These are phyloP conservation scores for Acanthosepion pharaonis DNA, from an alignment of 2,888 invertebrate species.

Conservation along the genomic window DNA sequence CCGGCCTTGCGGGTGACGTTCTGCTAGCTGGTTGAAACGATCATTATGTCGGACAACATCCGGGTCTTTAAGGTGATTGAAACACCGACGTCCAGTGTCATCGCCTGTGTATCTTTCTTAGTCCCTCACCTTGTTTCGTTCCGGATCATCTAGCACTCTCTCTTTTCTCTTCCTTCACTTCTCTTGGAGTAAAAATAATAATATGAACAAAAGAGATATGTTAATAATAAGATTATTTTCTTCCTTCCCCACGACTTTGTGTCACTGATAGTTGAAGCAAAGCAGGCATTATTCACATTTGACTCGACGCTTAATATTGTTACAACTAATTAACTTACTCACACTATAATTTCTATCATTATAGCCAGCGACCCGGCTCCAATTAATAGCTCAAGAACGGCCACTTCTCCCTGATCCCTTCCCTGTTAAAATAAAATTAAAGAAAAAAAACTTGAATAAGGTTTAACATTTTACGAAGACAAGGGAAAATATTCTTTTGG, in stretches of 20 bases:
- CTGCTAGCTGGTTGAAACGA: slow-evolving; percentile 8
- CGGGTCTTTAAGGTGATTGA: slow-evolving; percentile 18
- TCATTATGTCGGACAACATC: slow-evolving; percentile 9
- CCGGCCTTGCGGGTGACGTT: slow-evolving; percentile 33
- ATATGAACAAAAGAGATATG: not conserved
- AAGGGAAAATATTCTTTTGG: not conserved
- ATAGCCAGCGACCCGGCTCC: not conserved
- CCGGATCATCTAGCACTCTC: not conserved
- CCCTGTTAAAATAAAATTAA: no score
- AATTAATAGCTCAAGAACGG: not conserved
- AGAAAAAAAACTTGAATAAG: no score
- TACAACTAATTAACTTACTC: not conserved
- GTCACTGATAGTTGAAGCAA: no score
- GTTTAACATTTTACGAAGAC: not conserved
- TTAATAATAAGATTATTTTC: not conserved
- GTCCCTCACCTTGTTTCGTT: not conserved
- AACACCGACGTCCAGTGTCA: not conserved
- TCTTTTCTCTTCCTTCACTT: not conserved
- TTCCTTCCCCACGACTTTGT: not conserved
- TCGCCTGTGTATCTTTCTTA: not conserved
- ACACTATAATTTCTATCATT: not conserved
- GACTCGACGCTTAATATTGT: not conserved
- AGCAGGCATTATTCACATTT: not conserved
- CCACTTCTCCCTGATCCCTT: no score
- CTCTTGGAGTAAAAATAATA: not conserved